Conservation (phyloP, 2,888 invertebrate species). For the Parelbella ahira region DNA sequence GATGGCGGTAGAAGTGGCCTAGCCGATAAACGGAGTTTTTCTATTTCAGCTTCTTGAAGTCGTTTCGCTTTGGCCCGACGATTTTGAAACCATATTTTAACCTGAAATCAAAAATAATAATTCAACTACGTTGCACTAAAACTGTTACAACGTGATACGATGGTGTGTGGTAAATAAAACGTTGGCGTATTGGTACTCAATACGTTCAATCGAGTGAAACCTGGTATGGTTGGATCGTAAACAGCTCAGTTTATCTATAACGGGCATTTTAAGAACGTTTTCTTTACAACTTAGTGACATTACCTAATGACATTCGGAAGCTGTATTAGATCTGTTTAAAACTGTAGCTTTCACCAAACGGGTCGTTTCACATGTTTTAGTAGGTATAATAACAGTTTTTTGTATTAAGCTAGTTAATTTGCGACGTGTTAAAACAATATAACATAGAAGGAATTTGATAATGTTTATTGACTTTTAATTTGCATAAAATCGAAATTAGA, state of each 20-base stretch:
- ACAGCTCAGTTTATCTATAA: too few relatives aligned
- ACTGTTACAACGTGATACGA: too few relatives aligned
- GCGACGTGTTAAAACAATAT: constrained; percentile 14
- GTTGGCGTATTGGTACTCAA: too few relatives aligned
- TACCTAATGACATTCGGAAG: too few relatives aligned
- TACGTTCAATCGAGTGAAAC: too few relatives aligned
- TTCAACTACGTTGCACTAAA: background rate
- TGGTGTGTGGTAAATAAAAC: too few relatives aligned
- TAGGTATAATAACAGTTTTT: background rate
- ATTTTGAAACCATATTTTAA: constrained; percentile 97
- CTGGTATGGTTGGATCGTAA: too few relatives aligned
- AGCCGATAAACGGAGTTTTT: constrained; percentile 92
- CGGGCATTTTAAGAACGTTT: too few relatives aligned
- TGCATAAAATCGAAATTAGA: constrained; percentile 12
- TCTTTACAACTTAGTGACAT: too few relatives aligned
- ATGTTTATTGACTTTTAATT: constrained; percentile 3
- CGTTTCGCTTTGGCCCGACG: constrained; percentile 97
- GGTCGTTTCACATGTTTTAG: too few relatives aligned
- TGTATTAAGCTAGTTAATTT: constrained; percentile 4
- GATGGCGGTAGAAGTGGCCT: constrained; percentile 88
- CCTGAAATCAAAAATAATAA: constrained; percentile 65
- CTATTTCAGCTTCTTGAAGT: constrained; percentile 96
- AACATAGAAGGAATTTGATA: constrained; percentile 7
- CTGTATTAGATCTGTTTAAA: too few relatives aligned
- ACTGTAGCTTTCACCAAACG: too few relatives aligned